phyloP scores from a whole-genome alignment of 2,113 vertebrate species.

The Clarias batrachus region DNA sequence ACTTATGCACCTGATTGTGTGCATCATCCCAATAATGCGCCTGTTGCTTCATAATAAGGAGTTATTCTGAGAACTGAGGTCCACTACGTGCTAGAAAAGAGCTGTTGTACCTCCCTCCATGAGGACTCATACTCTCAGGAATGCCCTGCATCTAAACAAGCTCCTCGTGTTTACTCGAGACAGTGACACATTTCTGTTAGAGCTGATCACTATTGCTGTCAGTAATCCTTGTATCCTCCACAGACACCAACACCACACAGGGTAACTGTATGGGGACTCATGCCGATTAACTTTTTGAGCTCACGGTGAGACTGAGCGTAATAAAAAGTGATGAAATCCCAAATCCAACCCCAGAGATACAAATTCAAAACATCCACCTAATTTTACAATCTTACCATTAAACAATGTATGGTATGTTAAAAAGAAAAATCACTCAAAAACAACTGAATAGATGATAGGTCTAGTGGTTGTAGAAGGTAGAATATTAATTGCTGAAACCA shows the following conservation, averaged over 20 bases:
- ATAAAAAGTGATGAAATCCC: too few relatives aligned
- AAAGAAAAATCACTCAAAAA: background rate
- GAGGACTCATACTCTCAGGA: background rate
- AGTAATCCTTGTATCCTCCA: background rate
- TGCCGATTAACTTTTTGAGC: background rate
- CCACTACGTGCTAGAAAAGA: background rate
- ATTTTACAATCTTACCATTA: background rate
- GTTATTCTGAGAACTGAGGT: background rate
- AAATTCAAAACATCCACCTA: background rate
- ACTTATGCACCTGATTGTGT: too few relatives aligned
- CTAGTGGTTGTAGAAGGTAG: background rate
- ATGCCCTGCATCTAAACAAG: background rate
- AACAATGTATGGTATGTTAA: background rate
- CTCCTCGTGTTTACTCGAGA: background rate
- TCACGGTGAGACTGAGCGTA: background rate
- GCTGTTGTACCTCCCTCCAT: background rate
- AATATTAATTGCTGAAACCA: background rate
- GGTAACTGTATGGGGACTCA: background rate
- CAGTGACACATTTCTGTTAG: background rate
- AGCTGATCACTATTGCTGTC: background rate
- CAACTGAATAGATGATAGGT: background rate
- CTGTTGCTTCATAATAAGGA: background rate
- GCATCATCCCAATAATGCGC: background rate
- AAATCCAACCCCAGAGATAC: background rate
- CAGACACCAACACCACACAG: background rate